Evolutionary conservation across 1,140 invertebrate species (phyloP).

Genomic region (Paraescarpia echinospica): DNA sequence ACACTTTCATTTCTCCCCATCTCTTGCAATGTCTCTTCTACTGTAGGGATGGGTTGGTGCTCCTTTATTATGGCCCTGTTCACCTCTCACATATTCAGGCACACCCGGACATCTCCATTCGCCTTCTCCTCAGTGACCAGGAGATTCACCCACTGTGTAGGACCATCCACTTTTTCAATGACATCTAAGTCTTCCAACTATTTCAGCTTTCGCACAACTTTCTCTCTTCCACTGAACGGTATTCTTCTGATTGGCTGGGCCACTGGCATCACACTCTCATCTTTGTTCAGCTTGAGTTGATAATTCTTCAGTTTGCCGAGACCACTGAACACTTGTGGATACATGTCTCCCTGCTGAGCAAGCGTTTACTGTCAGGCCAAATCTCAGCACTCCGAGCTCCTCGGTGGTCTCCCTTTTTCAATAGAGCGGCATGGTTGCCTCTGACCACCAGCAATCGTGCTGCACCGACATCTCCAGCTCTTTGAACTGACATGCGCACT

Average conservation of each 20-base stretch:
- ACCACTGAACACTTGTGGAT: too few relatives aligned
- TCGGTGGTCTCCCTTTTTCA: too few relatives aligned
- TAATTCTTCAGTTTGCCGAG: too few relatives aligned
- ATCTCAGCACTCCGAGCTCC: too few relatives aligned
- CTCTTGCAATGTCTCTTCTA: slow-evolving; percentile 26
- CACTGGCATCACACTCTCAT: too few relatives aligned
- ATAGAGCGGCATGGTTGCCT: too few relatives aligned
- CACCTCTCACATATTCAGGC: slow-evolving; percentile 24
- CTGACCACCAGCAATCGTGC: too few relatives aligned
- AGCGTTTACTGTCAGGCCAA: too few relatives aligned
- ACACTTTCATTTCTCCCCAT: slow-evolving; percentile 19
- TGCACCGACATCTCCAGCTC: not conserved
- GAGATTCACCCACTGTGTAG: slow-evolving; percentile 25
- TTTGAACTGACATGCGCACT: too few relatives aligned
- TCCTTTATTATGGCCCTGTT: slow-evolving; percentile 25
- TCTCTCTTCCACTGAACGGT: slow-evolving; percentile 13
- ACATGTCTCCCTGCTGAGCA: too few relatives aligned
- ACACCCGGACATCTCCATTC: slow-evolving; percentile 23
- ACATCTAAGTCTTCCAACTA: slow-evolving; percentile 23
- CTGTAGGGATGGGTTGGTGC: slow-evolving; percentile 22
- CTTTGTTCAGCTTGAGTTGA: too few relatives aligned
- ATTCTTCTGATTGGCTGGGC: not conserved
- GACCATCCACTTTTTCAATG: slow-evolving; percentile 24
- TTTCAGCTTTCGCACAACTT: slow-evolving; percentile 18
- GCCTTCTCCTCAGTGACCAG: slow-evolving; percentile 19